These are phyloP conservation scores for Rutilus rutilus DNA, from an alignment of 2,113 vertebrate genomes.

Conservation along the genomic window DNA sequence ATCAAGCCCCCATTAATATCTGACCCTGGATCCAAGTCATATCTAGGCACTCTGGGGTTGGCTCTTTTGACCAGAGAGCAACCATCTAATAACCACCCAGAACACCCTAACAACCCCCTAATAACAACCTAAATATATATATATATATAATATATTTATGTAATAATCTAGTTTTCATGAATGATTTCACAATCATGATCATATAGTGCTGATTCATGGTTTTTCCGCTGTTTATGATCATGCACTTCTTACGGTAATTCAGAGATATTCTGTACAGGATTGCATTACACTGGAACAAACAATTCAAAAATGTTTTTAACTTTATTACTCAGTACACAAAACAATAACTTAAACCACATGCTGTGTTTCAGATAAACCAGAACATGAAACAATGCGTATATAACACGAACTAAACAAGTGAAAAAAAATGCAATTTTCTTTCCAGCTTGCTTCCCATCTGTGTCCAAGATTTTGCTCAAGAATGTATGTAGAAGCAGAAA, in stretches of 20 bases:
- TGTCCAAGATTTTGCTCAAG: background rate
- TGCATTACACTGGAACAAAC: constrained; percentile 17
- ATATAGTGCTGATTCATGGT: background rate
- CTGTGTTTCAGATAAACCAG: constrained; percentile 8
- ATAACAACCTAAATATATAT: background rate
- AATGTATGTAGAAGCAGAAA: constrained; percentile 8
- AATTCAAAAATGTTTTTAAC: background rate
- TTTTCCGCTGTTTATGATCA: background rate
- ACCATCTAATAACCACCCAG: background rate
- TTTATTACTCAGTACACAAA: background rate
- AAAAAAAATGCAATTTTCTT: background rate
- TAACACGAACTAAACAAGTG: background rate
- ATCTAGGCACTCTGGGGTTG: background rate
- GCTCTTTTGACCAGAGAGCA: background rate
- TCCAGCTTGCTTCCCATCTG: background rate
- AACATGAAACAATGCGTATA: background rate
- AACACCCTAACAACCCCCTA: background rate
- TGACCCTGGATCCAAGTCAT: background rate
- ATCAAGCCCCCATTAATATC: background rate
- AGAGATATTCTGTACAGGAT: background rate
- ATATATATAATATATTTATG: too few relatives aligned
- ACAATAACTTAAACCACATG: constrained; percentile 28
- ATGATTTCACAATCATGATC: background rate
- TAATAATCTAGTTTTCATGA: background rate
- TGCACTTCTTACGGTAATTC: background rate